A percentile compares a stretch with the other conserved stretches of the same genome.
Conservation (phyloP, 2,888 invertebrate genomes). For the Tetrapedia diversipes region DNA sequence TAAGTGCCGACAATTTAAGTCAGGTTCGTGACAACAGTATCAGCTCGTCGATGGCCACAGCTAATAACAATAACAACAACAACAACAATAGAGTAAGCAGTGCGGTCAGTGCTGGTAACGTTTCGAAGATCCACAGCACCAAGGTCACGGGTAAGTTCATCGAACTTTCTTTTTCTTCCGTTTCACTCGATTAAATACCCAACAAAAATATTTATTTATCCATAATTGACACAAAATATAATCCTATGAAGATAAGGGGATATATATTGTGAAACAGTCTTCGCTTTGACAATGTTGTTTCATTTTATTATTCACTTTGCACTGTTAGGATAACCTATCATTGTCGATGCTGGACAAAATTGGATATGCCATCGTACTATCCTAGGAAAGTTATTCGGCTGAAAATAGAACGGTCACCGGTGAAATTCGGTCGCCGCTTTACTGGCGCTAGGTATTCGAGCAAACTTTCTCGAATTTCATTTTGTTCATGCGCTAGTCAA, state of each 20-base stretch:
- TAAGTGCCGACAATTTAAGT: constrained; percentile 78
- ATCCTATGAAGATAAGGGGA: neutral
- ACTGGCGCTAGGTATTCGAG: constrained; percentile 20
- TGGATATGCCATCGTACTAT: constrained; percentile 41
- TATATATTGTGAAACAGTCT: neutral
- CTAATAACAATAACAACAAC: constrained; percentile 68
- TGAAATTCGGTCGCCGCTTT: constrained; percentile 57
- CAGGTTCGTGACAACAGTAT: constrained; percentile 72
- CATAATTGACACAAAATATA: neutral
- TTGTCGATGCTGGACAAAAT: constrained; percentile 34
- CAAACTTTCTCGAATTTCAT: constrained; percentile 60
- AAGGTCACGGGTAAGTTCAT: constrained; percentile 75
- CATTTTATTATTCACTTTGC: neutral
- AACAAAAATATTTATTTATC: neutral
- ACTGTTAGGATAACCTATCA: neutral
- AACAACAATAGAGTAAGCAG: constrained; percentile 75
- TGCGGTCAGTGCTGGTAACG: constrained; percentile 77
- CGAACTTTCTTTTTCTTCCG: neutral
- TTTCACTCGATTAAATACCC: neutral
- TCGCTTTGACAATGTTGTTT: neutral
- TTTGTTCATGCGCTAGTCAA: constrained; percentile 39
- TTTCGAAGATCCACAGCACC: constrained; percentile 74
- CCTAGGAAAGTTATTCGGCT: constrained; percentile 58
- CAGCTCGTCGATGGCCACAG: constrained; percentile 58
- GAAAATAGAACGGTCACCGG: constrained; percentile 58